Evolutionary conservation across 2,888 invertebrate genomes (phyloP), one percentile per base, ranked within the genome.

Genomic region (Ormyrus nitidulus): DNA sequence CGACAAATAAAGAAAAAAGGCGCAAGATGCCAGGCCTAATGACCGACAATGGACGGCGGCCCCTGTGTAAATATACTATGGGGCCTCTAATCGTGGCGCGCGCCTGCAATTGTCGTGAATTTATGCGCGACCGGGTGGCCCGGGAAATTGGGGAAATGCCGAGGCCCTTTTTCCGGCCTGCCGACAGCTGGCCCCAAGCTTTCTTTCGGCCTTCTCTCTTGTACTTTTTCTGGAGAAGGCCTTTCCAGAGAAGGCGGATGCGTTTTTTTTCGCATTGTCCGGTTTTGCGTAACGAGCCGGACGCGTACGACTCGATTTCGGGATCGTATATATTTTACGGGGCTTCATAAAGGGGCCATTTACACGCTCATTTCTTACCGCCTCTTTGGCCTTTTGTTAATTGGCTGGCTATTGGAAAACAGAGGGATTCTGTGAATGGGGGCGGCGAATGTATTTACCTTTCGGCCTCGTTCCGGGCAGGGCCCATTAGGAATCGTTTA

Each of bases 41-140:
- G 49, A 53, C 49, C 5, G 11, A 76, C 77, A 78, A 78, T 68
- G 59, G 54, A 5, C 59, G 66, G 44, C 74, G 70, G 69, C 51
- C 49, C 69, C 70, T 59, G 69, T 70, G 59, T 75, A 77, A 54
- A 70, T 62, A 69, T 54, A 46, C 53, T 11, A 5, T 44, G 46
- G 44, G 9, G 64, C 58, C 65, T 79, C 64, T 82, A 82, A 82
- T 82, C 61, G 81, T 61, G 64, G 54, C 61, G 79, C 34, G 34
- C 34, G 34, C 34, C 34, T 4, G 34, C 81, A 77, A 81, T 81
- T 64, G 77, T 58, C 62, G 65, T 72, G 71, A 70, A 81, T 81
- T 79, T 81, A 81, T 79, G 79, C 78, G 77, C 62, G 69, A 73
- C 81, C 77, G 77, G 81, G 79, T 82, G 79, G 79, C 77, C 48